Conservation (phyloP, 2,888 invertebrate genomes). For the Onthophagus sagittarius region DNA sequence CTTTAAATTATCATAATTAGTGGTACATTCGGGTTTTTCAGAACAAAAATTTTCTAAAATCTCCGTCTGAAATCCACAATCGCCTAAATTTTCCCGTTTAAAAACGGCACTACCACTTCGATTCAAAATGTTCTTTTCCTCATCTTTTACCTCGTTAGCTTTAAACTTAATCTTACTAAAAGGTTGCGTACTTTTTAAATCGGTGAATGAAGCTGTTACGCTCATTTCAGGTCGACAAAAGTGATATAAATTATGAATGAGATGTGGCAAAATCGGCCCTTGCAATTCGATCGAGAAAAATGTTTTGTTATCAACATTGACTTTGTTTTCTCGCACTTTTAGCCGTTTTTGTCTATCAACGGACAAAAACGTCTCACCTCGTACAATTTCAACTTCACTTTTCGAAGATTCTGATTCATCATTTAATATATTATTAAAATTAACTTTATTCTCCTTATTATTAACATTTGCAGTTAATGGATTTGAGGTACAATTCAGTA, state of each 20-base stretch:
- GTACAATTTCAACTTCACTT: constrained; percentile 34
- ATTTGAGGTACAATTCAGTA: constrained; percentile 48
- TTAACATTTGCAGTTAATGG: constrained; percentile 27
- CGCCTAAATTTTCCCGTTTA: constrained; percentile 80
- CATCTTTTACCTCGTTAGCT: constrained; percentile 32
- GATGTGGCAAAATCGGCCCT: constrained; percentile 82
- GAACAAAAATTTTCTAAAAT: constrained; percentile 67
- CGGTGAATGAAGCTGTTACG: constrained; percentile 72
- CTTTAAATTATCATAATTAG: constrained; percentile 61
- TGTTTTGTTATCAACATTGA: constrained; percentile 66
- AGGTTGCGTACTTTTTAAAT: constrained; percentile 62
- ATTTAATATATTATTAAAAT: constrained; percentile 41
- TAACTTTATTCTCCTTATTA: constrained; percentile 31
- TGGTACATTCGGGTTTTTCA: constrained; percentile 33
- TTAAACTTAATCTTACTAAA: constrained; percentile 58
- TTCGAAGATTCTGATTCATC: constrained; percentile 24
- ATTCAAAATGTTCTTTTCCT: constrained; percentile 53
- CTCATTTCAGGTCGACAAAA: constrained; percentile 65
- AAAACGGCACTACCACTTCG: constrained; percentile 62
- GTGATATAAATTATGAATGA: constrained; percentile 68
- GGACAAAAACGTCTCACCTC: constrained; percentile 72
- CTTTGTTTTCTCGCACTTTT: constrained; percentile 67
- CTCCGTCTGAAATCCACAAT: constrained; percentile 69
- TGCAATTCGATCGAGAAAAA: constrained; percentile 79
- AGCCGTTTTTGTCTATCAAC: constrained; percentile 80